These are phyloP conservation scores for Scartelaos histophorus DNA, from an alignment of 2,113 vertebrate species.

Conservation along the genomic window DNA sequence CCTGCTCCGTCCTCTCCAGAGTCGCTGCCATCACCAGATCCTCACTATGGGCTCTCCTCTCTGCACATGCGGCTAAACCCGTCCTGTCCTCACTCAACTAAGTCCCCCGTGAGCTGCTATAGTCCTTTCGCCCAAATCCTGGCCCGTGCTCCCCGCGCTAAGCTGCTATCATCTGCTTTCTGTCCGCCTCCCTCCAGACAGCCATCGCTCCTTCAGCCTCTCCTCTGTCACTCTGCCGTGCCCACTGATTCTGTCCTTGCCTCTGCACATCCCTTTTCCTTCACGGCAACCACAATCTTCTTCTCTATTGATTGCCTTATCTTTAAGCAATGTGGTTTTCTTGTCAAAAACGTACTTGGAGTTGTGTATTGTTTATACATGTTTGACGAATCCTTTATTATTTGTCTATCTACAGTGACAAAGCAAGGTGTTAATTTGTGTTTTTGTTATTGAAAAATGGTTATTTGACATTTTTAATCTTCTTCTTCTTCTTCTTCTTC, in stretches of 20 bases:
- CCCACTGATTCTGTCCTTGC: conserved; percentile 11
- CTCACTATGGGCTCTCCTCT: neutral
- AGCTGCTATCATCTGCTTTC: conserved; percentile 39
- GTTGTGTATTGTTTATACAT: too few species aligned
- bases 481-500: too few species aligned
- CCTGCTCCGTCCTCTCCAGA: conserved; percentile 5
- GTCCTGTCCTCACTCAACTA: conserved; percentile 22
- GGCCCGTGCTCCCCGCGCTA: conserved; percentile 9
- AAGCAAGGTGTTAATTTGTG: too few species aligned
- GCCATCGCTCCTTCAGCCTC: neutral
- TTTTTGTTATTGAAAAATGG: too few species aligned
- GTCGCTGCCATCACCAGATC: conserved; percentile 13
- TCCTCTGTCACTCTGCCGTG: neutral
- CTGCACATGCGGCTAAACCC: conserved; percentile 18
- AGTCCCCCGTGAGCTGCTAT: conserved; percentile 28
- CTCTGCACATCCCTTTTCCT: conserved; percentile 12
- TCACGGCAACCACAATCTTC: neutral
- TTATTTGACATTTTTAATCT: too few species aligned
- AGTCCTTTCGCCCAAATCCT: conserved; percentile 24
- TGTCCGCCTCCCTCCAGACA: conserved; percentile 24
- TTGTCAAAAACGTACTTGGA: too few species aligned
- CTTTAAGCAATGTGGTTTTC: too few species aligned
- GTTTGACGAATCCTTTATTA: too few species aligned
- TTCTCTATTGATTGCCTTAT: neutral
- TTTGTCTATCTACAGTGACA: too few species aligned